Evolutionary conservation across 2,797 vertebrate species (phyloP), one percentile per base, ranked within the genome.

Genomic region (Parotocinclus haroldoi): DNA sequence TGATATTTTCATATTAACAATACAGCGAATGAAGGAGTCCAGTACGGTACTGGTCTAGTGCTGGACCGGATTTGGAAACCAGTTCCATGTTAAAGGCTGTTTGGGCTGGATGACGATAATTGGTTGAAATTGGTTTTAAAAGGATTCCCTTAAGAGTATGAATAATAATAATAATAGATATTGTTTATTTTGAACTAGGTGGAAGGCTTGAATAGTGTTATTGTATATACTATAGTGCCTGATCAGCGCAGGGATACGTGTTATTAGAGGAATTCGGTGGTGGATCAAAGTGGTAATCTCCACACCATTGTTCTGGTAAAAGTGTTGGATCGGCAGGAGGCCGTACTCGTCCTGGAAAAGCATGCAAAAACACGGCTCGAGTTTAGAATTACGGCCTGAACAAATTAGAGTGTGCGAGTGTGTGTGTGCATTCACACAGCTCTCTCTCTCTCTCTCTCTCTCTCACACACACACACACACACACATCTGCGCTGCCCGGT

Each of bases 311-410:
- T 58, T 36, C 36, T 14, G 45, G 44, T n/a, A 63, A 42, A 55
- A 36, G 56, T 39, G 18, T 42, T 44, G 49, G 36, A 59, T 63
- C 46, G 38, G n/a, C 7, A 9, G 9, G 51, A 44, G 57, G 36
- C 42, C 49, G 49, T 72, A 66, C 46, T 44, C 52, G 39, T 65
- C 65, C 63, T 62, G 18, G 10, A 52, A 4, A 71, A 69, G 54
- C 67, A 62, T 62, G 68, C 63, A 60, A 58, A 37, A 19, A 66
- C 54, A 14, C 54, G 13, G 19, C 54, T 58, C 45, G 44, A n/a
- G 69, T 69, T 69, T 72, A 68, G 58, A 59, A 16, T 69, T 66
- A 71, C 51, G 39, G 38, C 60, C 27, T 62, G 56, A 58, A 57
- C 57, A 58, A 71, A 71, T 65, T 63, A 68, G 60, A 57, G 45